Evolutionary conservation across 2,888 invertebrate species (phyloP).

Genomic region (Acanthosoma haemorrhoidale): DNA sequence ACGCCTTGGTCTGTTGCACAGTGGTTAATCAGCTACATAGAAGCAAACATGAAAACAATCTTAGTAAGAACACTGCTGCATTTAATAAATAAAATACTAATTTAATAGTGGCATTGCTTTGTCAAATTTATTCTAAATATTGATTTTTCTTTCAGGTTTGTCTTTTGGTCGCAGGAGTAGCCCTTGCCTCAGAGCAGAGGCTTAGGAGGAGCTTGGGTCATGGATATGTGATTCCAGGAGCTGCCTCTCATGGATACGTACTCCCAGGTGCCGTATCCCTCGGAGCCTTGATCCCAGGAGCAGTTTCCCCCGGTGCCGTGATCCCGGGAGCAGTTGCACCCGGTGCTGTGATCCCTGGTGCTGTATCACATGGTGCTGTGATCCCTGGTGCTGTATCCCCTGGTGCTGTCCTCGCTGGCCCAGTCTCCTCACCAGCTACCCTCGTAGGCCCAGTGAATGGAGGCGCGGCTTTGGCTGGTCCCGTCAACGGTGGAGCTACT

Average conservation of each 20-base stretch:
- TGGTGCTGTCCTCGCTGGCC: neutral
- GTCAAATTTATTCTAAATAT: neutral
- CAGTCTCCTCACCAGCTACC: neutral
- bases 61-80: neutral
- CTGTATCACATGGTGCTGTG: neutral
- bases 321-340: neutral
- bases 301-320: neutral
- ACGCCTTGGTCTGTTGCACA: neutral
- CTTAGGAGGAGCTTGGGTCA: neutral
- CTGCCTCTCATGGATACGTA: neutral
- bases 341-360: neutral
- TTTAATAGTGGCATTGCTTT: too few species aligned
- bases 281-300: neutral
- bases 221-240: neutral
- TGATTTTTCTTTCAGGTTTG: neutral
- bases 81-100: neutral
- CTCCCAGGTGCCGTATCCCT: neutral
- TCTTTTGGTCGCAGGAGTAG: constrained; percentile 6
- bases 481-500: neutral
- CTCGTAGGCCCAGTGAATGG: neutral
- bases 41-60: neutral
- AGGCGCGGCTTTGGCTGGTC: neutral
- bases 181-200: neutral
- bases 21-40: constrained; percentile 4
- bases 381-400: neutral